Evolutionary conservation across 1,140 invertebrate genomes (phyloP).

Genomic region (Melipona quadrifasciata): DNA sequence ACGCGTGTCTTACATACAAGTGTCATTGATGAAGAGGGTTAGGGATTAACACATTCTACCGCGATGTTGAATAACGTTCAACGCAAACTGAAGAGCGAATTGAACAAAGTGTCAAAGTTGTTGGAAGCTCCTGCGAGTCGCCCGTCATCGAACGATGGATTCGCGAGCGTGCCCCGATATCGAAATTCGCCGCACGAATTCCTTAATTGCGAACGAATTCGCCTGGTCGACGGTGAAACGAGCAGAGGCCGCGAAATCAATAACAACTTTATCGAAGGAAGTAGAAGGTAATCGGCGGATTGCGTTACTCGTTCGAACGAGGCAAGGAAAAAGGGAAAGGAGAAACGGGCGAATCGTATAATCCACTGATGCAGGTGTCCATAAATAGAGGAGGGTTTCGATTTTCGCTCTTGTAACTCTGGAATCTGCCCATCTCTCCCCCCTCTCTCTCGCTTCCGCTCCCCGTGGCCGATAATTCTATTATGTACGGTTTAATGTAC

Average conservation of each 20-base stretch:
- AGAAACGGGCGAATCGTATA: background rate
- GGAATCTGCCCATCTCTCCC: conserved; percentile 19
- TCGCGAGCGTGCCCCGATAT: background rate
- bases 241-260: background rate
- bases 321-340: background rate
- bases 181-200: background rate
- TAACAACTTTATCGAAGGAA: conserved; percentile 15
- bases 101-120: too few relatives aligned
- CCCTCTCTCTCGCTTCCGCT: conserved; percentile 14
- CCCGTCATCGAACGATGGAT: too few relatives aligned
- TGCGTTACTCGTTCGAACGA: background rate
- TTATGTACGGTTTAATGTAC: conserved; percentile 82
- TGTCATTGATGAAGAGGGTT: too few relatives aligned
- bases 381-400: conserved; percentile 4
- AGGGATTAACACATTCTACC: too few relatives aligned
- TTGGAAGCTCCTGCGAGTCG: too few relatives aligned
- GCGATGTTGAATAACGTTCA: too few relatives aligned
- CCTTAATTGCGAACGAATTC: background rate
- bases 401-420: conserved; percentile 44
- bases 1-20: too few relatives aligned
- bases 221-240: conserved; percentile 1
- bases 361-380: background rate
- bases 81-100: too few relatives aligned
- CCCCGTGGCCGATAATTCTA: conserved; percentile 77
- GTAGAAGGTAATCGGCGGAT: conserved; percentile 4